Evolutionary conservation across 2,888 invertebrate genomes (phyloP).

Genomic region (Patella ulyssiponensis): DNA sequence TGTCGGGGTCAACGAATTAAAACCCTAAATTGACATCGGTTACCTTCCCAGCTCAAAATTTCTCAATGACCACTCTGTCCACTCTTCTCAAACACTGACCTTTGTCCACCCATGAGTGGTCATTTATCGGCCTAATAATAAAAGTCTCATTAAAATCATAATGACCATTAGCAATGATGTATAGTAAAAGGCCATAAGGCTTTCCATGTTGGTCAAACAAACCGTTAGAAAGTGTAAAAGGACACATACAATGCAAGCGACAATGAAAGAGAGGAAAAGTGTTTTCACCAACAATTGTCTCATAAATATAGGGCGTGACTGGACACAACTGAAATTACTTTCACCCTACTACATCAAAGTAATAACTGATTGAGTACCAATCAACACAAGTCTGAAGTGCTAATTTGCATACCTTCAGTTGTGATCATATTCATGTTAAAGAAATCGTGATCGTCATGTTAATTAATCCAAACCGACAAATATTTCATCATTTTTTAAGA

Average conservation of each 20-base stretch:
- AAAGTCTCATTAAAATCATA: constrained; percentile 28
- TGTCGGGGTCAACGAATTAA: background rate
- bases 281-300: background rate
- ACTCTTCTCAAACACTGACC: constrained; percentile 17
- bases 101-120: constrained; percentile 20
- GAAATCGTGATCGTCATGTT: too few species aligned
- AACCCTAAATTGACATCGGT: constrained; percentile 19
- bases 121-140: constrained; percentile 20
- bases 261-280: background rate
- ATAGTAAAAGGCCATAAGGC: background rate
- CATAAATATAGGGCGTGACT: background rate
- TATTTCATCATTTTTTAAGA: too few species aligned
- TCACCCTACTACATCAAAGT: too few species aligned
- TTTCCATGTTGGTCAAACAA: background rate
- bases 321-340: background rate
- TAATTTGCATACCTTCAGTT: too few species aligned
- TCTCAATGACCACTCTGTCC: constrained; percentile 22
- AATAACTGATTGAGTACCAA: too few species aligned
- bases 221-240: background rate
- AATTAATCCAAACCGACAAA: too few species aligned
- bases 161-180: constrained; percentile 10
- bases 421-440: too few species aligned
- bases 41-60: constrained; percentile 16
- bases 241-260: background rate
- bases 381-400: too few species aligned